These are phyloP conservation scores for Acrobasis suavella DNA, from an alignment of 2,888 invertebrate genomes.

Conservation along the genomic window DNA sequence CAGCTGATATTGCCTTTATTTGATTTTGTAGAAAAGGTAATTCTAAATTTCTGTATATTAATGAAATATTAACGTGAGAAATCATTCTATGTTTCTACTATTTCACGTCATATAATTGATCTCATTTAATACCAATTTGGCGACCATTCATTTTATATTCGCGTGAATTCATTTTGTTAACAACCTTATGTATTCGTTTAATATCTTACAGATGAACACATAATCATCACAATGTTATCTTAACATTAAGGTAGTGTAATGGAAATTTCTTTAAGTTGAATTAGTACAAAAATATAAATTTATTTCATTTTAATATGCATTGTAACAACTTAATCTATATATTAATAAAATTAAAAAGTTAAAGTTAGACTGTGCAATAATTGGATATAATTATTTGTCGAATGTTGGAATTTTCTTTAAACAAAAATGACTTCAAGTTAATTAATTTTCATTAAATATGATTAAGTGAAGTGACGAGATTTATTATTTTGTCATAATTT, in stretches of 20 bases:
- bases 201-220: conserved; percentile 18
- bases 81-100: background rate
- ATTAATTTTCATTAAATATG: conserved; percentile 55
- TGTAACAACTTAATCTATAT: conserved; percentile 39
- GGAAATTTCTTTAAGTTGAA: conserved; percentile 57
- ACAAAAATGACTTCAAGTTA: conserved; percentile 45
- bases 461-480: conserved; percentile 73
- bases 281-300: conserved; percentile 69
- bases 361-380: conserved; percentile 63
- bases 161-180: conserved; percentile 9
- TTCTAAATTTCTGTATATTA: no score
- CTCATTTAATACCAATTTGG: conserved; percentile 66
- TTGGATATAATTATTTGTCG: conserved; percentile 41
- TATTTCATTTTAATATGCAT: conserved; percentile 40
- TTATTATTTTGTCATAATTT: conserved; percentile 74
- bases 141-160: conserved; percentile 31
- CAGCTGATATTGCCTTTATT: no score
- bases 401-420: conserved; percentile 41
- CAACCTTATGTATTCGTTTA: conserved; percentile 22
- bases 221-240: conserved; percentile 54
- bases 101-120: conserved; percentile 55
- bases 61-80: background rate
- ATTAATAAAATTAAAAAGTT: conserved; percentile 38
- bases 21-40: no score
- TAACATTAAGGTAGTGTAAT: conserved; percentile 46